Percentiles rank a stretch among this genome's conserved stretches.
Evolutionary conservation across 2,113 vertebrate species (phyloP).

Genomic region (Raphicerus campestris): DNA sequence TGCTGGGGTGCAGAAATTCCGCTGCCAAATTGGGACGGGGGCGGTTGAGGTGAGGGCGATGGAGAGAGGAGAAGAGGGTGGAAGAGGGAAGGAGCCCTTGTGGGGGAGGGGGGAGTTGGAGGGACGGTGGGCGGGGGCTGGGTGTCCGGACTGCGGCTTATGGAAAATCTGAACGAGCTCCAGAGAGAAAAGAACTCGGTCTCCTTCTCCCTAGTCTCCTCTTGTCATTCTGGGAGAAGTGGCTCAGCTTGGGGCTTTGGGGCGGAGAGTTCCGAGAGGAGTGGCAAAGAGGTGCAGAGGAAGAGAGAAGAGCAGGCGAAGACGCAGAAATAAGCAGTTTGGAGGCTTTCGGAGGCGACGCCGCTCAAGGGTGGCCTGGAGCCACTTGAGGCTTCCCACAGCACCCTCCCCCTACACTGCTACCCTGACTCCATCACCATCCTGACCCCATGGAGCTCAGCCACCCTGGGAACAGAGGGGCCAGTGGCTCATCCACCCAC

Average conservation of each 20-base stretch:
- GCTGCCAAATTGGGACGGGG: neutral
- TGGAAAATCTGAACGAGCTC: constrained; percentile 3
- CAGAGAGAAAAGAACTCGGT: neutral
- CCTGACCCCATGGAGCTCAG: neutral
- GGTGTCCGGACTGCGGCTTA: neutral
- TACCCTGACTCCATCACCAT: neutral
- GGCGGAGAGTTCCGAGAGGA: neutral
- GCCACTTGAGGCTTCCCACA: neutral
- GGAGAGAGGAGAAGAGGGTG: neutral
- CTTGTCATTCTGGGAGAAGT: neutral
- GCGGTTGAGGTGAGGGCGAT: rapidly evolving
- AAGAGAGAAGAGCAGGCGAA: neutral
- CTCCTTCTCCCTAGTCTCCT: neutral
- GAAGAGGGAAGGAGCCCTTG: neutral
- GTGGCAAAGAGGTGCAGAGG: neutral
- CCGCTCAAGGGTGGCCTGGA: neutral
- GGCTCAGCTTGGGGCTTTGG: neutral
- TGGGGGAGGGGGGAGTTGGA: neutral
- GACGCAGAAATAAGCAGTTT: neutral
- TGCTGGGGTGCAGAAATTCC: neutral
- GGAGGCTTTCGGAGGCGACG: neutral
- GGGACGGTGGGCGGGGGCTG: neutral
- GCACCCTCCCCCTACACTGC: neutral
- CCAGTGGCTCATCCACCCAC: too few species aligned
- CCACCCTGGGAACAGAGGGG: too few species aligned